Evolutionary conservation across 2,888 invertebrate genomes (phyloP).

Genomic region (Hypercompe scribonia): DNA sequence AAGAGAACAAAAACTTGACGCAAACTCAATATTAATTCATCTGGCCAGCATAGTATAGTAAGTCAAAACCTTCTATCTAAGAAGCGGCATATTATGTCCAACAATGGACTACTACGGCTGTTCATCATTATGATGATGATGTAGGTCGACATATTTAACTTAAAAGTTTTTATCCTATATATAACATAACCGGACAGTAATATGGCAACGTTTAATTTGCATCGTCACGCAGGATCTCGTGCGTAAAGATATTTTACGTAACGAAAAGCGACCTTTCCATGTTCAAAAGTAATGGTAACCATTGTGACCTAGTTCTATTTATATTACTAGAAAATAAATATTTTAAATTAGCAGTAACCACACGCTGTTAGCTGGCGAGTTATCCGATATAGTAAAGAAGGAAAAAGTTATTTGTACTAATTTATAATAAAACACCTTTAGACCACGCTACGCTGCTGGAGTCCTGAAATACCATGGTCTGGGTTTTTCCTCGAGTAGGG

Average conservation of each 20-base stretch:
- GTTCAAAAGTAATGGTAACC: constrained; percentile 24
- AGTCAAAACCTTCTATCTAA: too few relatives aligned
- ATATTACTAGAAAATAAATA: constrained; percentile 23
- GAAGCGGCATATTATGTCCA: too few relatives aligned
- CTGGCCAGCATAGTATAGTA: too few relatives aligned
- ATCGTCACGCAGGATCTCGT: constrained; percentile 38
- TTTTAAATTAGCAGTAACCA: neutral
- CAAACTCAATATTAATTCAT: too few relatives aligned
- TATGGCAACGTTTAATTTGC: constrained; percentile 13
- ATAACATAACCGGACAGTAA: neutral
- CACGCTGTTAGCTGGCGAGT: neutral
- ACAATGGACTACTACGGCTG: too few relatives aligned
- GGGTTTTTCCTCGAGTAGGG: too few relatives aligned
- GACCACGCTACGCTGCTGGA: neutral
- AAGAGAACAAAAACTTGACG: too few relatives aligned
- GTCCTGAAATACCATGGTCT: too few relatives aligned
- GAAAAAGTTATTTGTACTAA: neutral
- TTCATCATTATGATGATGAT: too few relatives aligned
- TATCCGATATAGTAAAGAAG: neutral
- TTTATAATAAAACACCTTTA: neutral
- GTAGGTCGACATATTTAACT: neutral
- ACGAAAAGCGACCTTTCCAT: constrained; percentile 27
- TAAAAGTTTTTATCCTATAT: too few relatives aligned
- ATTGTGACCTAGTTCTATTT: constrained; percentile 31
- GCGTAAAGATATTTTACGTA: constrained; percentile 23